Base-by-base conservation (phyloP, 2,888 invertebrate species). In the Steinernema scapterisci region DNA sequence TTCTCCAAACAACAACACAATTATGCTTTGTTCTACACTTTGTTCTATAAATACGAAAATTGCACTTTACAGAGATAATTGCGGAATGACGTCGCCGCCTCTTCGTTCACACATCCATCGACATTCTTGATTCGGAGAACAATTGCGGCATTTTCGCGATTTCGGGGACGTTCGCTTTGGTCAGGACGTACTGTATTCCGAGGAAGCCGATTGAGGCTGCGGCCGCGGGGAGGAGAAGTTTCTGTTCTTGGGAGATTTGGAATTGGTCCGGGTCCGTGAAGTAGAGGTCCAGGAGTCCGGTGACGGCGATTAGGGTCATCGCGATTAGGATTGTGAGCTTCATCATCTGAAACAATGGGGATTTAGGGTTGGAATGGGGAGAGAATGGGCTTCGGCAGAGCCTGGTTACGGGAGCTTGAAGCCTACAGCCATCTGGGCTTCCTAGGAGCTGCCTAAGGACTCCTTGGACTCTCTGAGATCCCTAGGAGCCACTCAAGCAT, bases 241-340 rank as follows among this genome's bases (percentile, higher is more conserved):
- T 9, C 63, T 63, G 63, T 19, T 63, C 63, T 13, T 6, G 7
- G 31, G 63, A 27, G n/a, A 63, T 63, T 25, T 63, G 27, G 16
- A 63, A 63, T 16, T 25, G 63, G 9, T 63, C 63, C 1, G 27
- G 63, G 63, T 63, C 63, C 16, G 31, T 63, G 31, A 63, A 63
- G 63, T 63, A 63, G 19, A 63, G 63, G 19, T 63, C 63, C 31
- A 63, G 16, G 31, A 63, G 63, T 11, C 63, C 63, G 31, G 31
- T 25, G 31, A 63, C 31, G 31, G 63, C 63, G 27, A 63, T 63
- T 9, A 63, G 6, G 31, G 63, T 25, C 63, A 63, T 63, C 31
- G 63, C 27, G 27, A 11, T 16, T 2, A 63, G 38, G 31, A 63
- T 63, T 16, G 31, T 27, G 27, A 63, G 21, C 63, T 63, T 63